These are phyloP conservation scores for Mercenaria mercenaria DNA, from an alignment of 1,140 invertebrate genomes.

Conservation along the genomic window DNA sequence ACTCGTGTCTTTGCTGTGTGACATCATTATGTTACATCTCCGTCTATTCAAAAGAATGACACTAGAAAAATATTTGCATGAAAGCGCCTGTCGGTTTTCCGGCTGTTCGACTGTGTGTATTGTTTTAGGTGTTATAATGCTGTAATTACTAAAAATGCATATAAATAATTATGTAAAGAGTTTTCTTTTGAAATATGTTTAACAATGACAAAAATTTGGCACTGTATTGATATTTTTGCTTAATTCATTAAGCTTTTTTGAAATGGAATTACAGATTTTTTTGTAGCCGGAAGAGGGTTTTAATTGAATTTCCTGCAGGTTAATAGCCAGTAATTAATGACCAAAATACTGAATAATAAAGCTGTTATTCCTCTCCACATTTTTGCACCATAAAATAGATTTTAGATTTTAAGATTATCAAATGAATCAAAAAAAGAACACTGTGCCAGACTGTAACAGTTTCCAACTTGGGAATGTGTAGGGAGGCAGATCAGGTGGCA, in stretches of 20 bases:
- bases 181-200: not conserved
- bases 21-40: not conserved
- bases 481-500: no score
- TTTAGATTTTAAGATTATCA: not conserved
- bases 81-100: not conserved
- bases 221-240: not conserved
- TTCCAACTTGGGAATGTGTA: no score
- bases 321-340: not conserved
- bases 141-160: not conserved
- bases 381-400: not conserved
- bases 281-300: no score
- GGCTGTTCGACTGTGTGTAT: not conserved
- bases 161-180: not conserved
- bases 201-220: not conserved
- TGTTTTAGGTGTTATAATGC: constrained; percentile 22
- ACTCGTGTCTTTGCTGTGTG: not conserved
- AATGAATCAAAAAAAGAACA: not conserved
- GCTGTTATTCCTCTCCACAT: not conserved
- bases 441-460: no score
- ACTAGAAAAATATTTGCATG: constrained; percentile 3
- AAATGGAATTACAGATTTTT: not conserved
- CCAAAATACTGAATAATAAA: not conserved
- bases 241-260: not conserved
- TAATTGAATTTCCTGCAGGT: constrained; percentile 1
- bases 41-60: not conserved